phyloP scores from a whole-genome alignment of 2,888 invertebrate species.

The Agrochola lota region DNA sequence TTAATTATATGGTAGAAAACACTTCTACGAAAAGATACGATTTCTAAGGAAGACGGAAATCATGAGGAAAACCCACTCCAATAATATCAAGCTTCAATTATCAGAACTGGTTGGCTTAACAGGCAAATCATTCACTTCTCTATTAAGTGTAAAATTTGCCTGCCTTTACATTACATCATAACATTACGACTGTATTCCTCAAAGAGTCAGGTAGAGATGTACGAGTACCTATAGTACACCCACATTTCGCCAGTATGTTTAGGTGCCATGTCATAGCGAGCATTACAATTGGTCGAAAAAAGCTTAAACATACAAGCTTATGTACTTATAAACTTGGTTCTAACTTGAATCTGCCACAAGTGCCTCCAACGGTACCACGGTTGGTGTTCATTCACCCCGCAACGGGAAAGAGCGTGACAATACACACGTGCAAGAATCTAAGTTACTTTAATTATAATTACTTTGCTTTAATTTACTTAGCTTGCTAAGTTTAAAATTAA shows the following conservation, averaged over 20 bases:
- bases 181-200: not conserved
- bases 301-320: constrained; percentile 14
- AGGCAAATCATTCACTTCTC: not conserved
- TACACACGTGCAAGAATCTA: constrained; percentile 36
- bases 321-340: constrained; percentile 15
- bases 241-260: not conserved
- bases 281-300: not conserved
- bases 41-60: not conserved
- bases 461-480: constrained; percentile 12
- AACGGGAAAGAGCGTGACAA: constrained; percentile 56
- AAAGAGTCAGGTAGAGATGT: too few relatives aligned
- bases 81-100: not conserved
- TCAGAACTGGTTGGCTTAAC: not conserved
- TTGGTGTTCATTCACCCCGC: constrained; percentile 61
- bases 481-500: not conserved
- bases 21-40: not conserved
- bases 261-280: not conserved
- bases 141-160: too few relatives aligned
- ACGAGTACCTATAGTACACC: too few relatives aligned
- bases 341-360: constrained; percentile 23
- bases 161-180: not conserved
- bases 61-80: not conserved
- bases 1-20: not conserved
- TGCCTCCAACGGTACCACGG: constrained; percentile 52
- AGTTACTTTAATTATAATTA: constrained; percentile 47